Evolutionary conservation across 92 coral and sea anemone genomes (phyloP), one percentile per base, ranked within the genome.

Genomic region (Muricea muricata): DNA sequence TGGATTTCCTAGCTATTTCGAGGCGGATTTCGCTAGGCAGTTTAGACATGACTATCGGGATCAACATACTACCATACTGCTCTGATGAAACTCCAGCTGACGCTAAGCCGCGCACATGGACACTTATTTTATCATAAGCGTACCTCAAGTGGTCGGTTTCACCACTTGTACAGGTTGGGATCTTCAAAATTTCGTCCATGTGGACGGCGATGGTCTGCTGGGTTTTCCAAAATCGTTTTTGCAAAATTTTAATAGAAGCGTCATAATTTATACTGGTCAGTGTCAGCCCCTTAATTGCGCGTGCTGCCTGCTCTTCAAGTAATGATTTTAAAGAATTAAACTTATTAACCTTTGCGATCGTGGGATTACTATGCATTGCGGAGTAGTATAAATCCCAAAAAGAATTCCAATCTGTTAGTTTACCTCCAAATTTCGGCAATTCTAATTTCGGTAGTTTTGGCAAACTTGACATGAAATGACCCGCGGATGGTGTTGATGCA

Each of bases 91-190:
- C 29, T 9, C 33, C 6, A 21, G n/a, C 7, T 20, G 0, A 21
- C 29, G 67, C 67, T 14, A 58, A 58, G 13, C 67, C 67, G 1
- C 67, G 67, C 30, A 58, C 67, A 58, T 58, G 67, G 32, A 58
- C 67, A 8, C 67, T 58, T 58, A 58, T 26, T 58, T 0, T 20
- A 17, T 58, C 26, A 0, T 58, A 58, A 26, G 24, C 33, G 24
- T 58, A 58, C 24, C 67, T 58, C 23, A 55, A 5, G 1, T 80
- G 79, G 75, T 13, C 54, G 57, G 57, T 88, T 82, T 0, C 72
- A 13, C 13, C 86, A 83, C 61, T 91, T 84, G 65, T 84, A 87
- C 48, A 87, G 87, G 40, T 65, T 87, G 26, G 67, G 10, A 58
- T 25, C 67, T 26, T 58, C 33, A 58, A 58, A 68, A 63, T 32